phyloP scores from a whole-genome alignment of 2,888 invertebrate species.

The Trachelus iudaicus region DNA sequence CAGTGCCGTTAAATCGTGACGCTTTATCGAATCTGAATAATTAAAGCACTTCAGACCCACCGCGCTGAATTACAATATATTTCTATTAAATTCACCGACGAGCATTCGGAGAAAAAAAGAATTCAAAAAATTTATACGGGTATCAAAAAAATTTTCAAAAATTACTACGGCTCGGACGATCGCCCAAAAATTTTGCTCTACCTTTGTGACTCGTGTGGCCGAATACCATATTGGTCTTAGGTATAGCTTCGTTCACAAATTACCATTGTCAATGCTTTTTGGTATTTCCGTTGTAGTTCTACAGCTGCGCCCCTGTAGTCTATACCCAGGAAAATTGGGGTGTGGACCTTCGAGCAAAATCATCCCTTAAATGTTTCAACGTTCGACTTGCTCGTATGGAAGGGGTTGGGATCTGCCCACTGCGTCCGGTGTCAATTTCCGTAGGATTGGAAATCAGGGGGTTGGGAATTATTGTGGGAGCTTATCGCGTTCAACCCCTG shows the following conservation, averaged over 20 bases:
- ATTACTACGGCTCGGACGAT: no score
- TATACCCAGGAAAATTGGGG: background rate
- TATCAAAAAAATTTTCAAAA: no score
- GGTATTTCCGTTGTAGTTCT: background rate
- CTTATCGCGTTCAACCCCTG: background rate
- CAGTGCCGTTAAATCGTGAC: background rate
- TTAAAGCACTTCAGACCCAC: background rate
- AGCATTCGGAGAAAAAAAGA: background rate
- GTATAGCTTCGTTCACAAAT: background rate
- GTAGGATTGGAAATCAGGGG: background rate
- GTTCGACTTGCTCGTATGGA: background rate
- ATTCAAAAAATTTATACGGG: no score
- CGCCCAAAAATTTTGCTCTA: no score
- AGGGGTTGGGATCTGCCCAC: background rate
- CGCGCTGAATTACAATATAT: background rate
- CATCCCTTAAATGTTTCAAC: background rate
- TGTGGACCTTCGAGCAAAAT: background rate
- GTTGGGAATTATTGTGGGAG: background rate
- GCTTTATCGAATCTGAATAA: background rate
- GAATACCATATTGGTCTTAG: background rate
- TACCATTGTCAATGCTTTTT: background rate
- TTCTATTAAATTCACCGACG: background rate
- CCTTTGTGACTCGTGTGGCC: no score
- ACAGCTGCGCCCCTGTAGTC: background rate
- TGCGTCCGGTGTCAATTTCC: background rate